Evolutionary conservation across 2,113 vertebrate species (phyloP), one percentile per base, ranked within the genome.

Genomic region (Dermatemys mawii): DNA sequence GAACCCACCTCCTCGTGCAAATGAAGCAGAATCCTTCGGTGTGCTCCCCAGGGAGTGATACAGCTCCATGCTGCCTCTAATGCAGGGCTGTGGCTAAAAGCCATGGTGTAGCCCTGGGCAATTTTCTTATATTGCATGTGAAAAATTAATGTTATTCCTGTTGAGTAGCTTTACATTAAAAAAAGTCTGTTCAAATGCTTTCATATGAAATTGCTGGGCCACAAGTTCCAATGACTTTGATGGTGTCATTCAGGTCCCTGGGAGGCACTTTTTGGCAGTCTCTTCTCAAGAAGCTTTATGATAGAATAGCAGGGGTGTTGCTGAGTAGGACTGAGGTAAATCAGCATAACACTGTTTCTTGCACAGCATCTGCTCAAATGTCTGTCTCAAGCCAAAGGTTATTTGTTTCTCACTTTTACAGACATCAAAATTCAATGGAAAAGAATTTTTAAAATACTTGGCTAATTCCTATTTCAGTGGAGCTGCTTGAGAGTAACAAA

Each of bases 1-100:
- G 91, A 86, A 91, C 82, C 82, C 86, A 55, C 1, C 44, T 86
- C 89, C 86, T 57, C 76, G 88, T 93, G 88, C 91, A 96, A 97
- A 94, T 93, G n/a, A 38, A 22, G 70, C 22, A 75, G 22, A 24
- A 44, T 88, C 94, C 91, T 3, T 78, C n/a, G 63, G 6, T 8
- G 41, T 78, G 73, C 1, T 84, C 76, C 48, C 88, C 87, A 38
- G n/a, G 88, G 81, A 11, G 32, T 89, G 53, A 84, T 83, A 79
- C n/a, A 95, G 80, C 29, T 87, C 27, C 63, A 35, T 57, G 5
- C 80, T 88, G 57, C 84, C 48, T 87, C 50, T 35, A 90, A 35
- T 6, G 1, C 83, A 92, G 55, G 86, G 78, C 16, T 78, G 44
- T 85, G 85, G 60, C 79, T 94, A 24, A 78, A 96, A 76, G 63